phyloP scores from a whole-genome alignment of 2,888 invertebrate species.

The Epinotia bilunana region DNA sequence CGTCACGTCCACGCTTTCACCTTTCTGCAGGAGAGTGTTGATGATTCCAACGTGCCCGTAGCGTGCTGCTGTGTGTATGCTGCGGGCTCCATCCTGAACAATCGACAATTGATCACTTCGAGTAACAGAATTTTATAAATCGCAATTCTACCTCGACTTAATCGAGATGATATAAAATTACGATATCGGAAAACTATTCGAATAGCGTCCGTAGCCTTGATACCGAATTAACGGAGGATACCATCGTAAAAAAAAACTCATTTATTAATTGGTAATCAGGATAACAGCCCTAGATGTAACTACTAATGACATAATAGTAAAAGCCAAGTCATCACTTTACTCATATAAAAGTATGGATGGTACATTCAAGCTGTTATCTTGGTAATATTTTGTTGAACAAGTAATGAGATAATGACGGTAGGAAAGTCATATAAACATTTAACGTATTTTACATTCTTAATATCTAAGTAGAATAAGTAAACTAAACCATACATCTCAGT shows the following conservation, averaged over 20 bases:
- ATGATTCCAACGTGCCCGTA: conserved; percentile 99
- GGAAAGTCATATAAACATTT: too few species aligned
- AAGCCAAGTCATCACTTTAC: too few species aligned
- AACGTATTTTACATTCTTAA: too few species aligned
- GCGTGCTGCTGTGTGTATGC: conserved; percentile 98
- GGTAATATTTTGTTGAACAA: too few species aligned
- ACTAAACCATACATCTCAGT: too few species aligned
- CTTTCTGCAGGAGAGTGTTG: conserved; percentile 96
- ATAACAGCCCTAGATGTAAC: not conserved
- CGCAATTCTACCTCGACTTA: not conserved
- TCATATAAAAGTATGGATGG: too few species aligned
- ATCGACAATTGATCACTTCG: not conserved
- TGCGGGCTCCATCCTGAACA: conserved; percentile 94
- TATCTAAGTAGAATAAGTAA: too few species aligned
- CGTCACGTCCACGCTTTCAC: conserved; percentile 97
- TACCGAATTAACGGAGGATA: not conserved
- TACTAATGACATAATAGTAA: not conserved
- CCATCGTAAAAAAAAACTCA: not conserved
- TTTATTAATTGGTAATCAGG: not conserved
- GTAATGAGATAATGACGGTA: too few species aligned
- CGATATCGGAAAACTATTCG: not conserved
- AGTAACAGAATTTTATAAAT: not conserved
- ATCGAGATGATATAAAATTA: not conserved
- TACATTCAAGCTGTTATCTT: too few species aligned
- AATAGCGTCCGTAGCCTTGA: not conserved